phyloP scores from a whole-genome alignment of 2,797 vertebrate genomes.

The Eurystomus glaucurus region DNA sequence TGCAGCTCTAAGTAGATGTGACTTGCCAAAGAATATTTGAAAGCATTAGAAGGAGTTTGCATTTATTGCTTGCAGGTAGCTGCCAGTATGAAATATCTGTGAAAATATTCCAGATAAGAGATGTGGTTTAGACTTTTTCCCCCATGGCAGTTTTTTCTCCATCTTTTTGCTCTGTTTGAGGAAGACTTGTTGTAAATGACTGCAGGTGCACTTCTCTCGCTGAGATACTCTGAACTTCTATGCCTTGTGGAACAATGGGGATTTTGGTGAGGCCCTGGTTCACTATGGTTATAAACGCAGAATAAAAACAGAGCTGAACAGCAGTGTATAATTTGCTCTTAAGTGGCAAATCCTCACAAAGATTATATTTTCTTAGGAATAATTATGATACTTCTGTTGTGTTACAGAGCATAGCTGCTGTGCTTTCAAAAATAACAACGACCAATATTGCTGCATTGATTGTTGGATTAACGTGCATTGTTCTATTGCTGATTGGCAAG shows the following conservation, averaged over 20 bases:
- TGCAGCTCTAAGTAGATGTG: slow-evolving; percentile 10
- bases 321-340: background rate
- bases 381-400: slow-evolving; percentile 31
- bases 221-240: background rate
- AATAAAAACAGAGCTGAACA: background rate
- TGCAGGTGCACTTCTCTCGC: background rate
- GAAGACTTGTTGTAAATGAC: background rate
- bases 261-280: background rate
- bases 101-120: background rate
- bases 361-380: background rate
- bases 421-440: slow-evolving; percentile 87
- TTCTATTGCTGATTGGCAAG: slow-evolving; percentile 91
- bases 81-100: background rate
- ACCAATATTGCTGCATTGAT: slow-evolving; percentile 90
- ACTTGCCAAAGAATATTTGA: slow-evolving; percentile 41
- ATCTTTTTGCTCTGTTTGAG: background rate
- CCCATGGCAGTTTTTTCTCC: background rate
- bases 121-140: background rate
- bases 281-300: background rate
- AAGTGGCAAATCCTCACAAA: background rate
- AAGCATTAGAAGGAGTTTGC: slow-evolving; percentile 39
- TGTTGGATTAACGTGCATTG: slow-evolving; percentile 88
- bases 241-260: background rate
- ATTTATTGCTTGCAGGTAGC: background rate
- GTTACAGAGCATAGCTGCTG: slow-evolving; percentile 88